A percentile compares a stretch with the other conserved stretches of the same genome.
phyloP scores from a whole-genome alignment of 2,888 invertebrate species.

The Charanyca ferruginea region DNA sequence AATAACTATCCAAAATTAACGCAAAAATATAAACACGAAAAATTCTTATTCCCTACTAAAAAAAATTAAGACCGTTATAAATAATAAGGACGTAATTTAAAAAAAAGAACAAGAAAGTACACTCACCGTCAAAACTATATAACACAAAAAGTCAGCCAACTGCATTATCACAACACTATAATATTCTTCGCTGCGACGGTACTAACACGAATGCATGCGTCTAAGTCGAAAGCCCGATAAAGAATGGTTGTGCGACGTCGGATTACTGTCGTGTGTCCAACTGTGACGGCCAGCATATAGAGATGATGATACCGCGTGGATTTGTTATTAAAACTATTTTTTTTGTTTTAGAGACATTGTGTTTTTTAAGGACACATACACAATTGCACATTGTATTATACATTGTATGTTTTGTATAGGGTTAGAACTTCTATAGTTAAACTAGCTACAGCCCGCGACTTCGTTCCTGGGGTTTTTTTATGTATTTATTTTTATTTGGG shows the following conservation, averaged over 20 bases:
- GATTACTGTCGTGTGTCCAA: constrained; percentile 74
- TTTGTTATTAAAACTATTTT: neutral
- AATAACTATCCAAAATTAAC: neutral
- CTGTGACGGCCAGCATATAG: constrained; percentile 73
- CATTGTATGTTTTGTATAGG: too few relatives aligned
- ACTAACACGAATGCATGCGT: constrained; percentile 66
- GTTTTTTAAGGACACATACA: too few relatives aligned
- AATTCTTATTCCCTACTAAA: neutral
- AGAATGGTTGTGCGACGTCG: constrained; percentile 65
- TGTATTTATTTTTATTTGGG: too few relatives aligned
- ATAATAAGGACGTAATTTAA: neutral
- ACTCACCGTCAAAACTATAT: constrained; percentile 81
- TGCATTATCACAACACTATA: constrained; percentile 78
- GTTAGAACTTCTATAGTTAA: neutral
- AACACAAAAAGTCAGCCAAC: constrained; percentile 74
- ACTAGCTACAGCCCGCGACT: too few relatives aligned
- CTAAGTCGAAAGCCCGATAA: constrained; percentile 75
- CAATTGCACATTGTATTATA: too few relatives aligned
- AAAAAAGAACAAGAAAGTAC: neutral
- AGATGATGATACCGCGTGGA: constrained; percentile 72
- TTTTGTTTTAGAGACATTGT: constrained; percentile 9
- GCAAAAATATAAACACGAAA: neutral
- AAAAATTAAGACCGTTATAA: too few relatives aligned
- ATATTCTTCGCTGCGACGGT: constrained; percentile 34
- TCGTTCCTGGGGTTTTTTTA: too few relatives aligned